Evolutionary conservation across 2,888 invertebrate genomes (phyloP), one percentile per base, ranked within the genome.

Genomic region (Temnothorax ravouxi): DNA sequence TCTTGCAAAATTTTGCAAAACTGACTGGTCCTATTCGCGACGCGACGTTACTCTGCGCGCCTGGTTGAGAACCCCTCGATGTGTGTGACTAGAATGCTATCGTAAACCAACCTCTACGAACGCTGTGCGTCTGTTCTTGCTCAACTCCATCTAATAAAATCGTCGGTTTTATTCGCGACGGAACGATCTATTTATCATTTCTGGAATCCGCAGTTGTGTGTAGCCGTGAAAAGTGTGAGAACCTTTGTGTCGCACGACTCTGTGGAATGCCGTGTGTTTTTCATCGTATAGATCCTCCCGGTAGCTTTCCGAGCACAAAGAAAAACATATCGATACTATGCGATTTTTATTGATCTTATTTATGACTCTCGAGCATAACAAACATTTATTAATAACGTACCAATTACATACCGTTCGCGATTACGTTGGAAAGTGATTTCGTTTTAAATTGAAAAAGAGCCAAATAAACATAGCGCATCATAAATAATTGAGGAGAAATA

Each of bases 151-250:
- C 54, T 66, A 77, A 77, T 77, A 77, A 54, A 77, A 41, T 66
- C 38, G 54, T 66, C 41, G 8, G 15, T 67, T 77, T 67, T 77
- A 77, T 77, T 66, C 29, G 41, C 77, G 66, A 77, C 41, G 15
- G 18, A 38, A 66, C 25, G 52, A 25, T 38, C 41, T 47, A 66
- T 66, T 64, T 77, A 66, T 77, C 54, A 59, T 77, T 44, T 54
- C 25, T 54, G 29, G 29, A 54, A 66, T 77, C n/a, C 41, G 5
- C 52, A 8, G 18, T 13, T 21, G 9, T 6, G 41, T 3, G 52
- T 41, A 11, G 29, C 6, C 15, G 47, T 54, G 44, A 66, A 67
- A 79, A 66, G 6, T 67, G 54, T 25, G 54, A 67, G 41, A 66
- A 77, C 15, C 11, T 54, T n/a, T 54, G 9, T 15, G n/a, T 44